Evolutionary conservation across 1,140 invertebrate genomes (phyloP).

Genomic region (Penaeus japonicus): DNA sequence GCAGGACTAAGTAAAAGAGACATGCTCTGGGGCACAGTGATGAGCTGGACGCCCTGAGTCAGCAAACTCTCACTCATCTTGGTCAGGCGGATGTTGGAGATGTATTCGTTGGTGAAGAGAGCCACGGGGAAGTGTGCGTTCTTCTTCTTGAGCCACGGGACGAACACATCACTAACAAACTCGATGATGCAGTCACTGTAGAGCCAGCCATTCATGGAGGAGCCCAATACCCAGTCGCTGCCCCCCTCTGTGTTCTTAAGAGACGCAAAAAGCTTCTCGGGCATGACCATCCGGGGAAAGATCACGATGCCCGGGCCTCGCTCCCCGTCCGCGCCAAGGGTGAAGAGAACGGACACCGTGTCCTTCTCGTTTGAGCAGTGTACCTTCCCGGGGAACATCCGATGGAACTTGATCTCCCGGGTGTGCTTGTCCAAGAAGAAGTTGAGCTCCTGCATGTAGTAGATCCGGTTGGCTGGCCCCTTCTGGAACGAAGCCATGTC

Average conservation of each 20-base stretch:
- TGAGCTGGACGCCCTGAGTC: slow-evolving; percentile 33
- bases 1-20: slow-evolving; percentile 26
- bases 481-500: slow-evolving; percentile 28
- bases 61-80: slow-evolving; percentile 11
- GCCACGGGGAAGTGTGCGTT: slow-evolving; percentile 18
- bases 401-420: slow-evolving; percentile 34
- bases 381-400: slow-evolving; percentile 31
- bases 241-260: slow-evolving; percentile 4
- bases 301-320: slow-evolving; percentile 43
- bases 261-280: slow-evolving; percentile 42
- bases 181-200: slow-evolving; percentile 33
- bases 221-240: slow-evolving; percentile 40
- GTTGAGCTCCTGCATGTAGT: slow-evolving; percentile 45
- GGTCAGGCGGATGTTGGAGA: slow-evolving; percentile 16
- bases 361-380: slow-evolving; percentile 40
- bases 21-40: slow-evolving; percentile 21
- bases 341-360: slow-evolving; percentile 37
- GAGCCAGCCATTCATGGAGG: slow-evolving; percentile 44
- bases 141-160: slow-evolving; percentile 30
- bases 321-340: slow-evolving; percentile 19
- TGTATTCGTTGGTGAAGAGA: slow-evolving; percentile 36
- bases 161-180: slow-evolving; percentile 42
- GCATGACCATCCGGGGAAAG: slow-evolving; percentile 47
- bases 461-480: background rate
- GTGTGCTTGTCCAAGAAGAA: slow-evolving; percentile 46